Conservation (phyloP, 2,113 vertebrate species). For the Triplophysa siluroides region DNA sequence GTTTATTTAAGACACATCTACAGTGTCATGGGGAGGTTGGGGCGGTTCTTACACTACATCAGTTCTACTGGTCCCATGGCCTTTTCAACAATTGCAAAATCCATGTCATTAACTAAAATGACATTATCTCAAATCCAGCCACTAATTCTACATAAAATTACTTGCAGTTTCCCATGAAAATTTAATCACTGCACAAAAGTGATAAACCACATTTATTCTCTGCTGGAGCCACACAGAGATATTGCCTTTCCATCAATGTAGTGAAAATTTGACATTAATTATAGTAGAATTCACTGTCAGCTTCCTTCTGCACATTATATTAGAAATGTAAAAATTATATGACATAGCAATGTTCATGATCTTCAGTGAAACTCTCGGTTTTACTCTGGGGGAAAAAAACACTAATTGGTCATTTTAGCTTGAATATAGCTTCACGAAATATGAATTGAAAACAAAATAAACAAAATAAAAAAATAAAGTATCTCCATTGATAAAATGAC, state of each 20-base stretch:
- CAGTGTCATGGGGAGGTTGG: too few species aligned
- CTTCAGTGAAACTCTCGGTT: neutral
- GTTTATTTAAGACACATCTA: too few species aligned
- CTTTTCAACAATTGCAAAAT: conserved; percentile 30
- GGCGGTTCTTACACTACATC: too few species aligned
- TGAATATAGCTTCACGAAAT: neutral
- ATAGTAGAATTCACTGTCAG: conserved; percentile 48
- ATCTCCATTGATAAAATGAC: too few species aligned
- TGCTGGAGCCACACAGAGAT: neutral
- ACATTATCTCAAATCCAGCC: conserved; percentile 42
- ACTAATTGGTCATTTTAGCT: neutral
- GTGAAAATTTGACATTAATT: conserved; percentile 56
- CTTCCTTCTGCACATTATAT: neutral
- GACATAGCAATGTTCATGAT: neutral
- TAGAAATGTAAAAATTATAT: conserved; percentile 3
- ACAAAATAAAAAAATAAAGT: too few species aligned
- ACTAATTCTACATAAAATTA: conserved; percentile 34
- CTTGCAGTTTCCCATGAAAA: conserved; percentile 5
- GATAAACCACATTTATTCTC: neutral
- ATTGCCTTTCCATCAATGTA: neutral
- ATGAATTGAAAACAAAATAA: neutral
- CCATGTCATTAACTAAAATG: conserved; percentile 10
- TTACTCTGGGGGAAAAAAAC: neutral
- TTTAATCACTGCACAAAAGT: conserved; percentile 39
- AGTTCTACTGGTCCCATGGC: neutral